phyloP scores from a whole-genome alignment of 2,113 vertebrate genomes.

The Anseranas semipalmata region DNA sequence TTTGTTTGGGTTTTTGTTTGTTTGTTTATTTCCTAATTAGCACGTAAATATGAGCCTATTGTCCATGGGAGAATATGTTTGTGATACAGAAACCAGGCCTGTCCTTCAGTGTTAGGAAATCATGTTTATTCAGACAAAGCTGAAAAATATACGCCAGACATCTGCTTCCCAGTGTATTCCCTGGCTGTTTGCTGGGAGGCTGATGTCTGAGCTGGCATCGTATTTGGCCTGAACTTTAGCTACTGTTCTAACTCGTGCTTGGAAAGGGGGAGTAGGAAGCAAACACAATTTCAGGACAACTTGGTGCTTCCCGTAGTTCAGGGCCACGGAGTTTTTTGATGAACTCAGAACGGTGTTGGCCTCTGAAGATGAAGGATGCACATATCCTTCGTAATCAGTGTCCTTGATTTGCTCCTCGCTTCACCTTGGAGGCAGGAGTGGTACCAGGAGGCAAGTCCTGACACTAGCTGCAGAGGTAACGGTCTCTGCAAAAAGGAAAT shows the following conservation, averaged over 20 bases:
- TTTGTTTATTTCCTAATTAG: not conserved
- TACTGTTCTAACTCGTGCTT: not conserved
- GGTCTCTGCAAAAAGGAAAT: not conserved
- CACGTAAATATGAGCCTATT: not conserved
- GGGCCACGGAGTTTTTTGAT: not conserved
- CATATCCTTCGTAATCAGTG: accelerated
- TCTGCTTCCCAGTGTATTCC: not conserved
- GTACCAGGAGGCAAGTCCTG: not conserved
- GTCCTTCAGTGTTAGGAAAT: not conserved
- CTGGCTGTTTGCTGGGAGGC: not conserved
- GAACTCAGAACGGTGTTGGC: not conserved
- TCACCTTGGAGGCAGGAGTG: not conserved
- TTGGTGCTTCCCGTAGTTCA: not conserved
- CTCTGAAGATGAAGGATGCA: accelerated
- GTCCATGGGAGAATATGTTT: not conserved
- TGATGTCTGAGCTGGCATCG: not conserved
- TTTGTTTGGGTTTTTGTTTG: not conserved
- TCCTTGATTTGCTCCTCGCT: not conserved
- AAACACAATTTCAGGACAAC: not conserved
- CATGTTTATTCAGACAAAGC: not conserved
- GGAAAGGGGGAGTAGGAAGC: not conserved
- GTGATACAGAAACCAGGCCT: not conserved
- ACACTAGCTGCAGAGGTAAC: not conserved
- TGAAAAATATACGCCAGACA: not conserved
- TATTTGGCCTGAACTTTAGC: not conserved